Evolutionary conservation across 2,888 invertebrate species (phyloP).

Genomic region (Conomelus anceps): DNA sequence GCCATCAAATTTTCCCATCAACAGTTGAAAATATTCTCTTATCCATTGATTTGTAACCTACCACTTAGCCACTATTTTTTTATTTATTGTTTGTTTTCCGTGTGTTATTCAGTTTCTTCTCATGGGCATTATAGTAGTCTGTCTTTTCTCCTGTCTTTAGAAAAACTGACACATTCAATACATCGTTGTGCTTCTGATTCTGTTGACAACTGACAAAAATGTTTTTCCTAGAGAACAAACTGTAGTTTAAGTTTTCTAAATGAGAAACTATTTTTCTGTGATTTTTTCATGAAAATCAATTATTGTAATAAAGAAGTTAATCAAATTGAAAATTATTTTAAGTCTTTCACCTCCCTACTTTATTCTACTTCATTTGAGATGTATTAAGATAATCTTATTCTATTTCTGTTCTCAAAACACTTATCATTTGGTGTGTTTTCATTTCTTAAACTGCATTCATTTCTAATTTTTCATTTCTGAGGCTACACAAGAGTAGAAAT

Average conservation of each 20-base stretch:
- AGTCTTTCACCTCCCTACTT: neutral
- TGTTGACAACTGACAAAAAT: neutral
- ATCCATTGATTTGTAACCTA: neutral
- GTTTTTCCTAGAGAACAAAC: neutral
- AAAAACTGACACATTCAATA: neutral
- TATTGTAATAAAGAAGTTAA: constrained; percentile 3
- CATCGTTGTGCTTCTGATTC: neutral
- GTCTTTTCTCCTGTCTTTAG: neutral
- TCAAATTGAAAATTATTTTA: neutral
- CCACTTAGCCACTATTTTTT: neutral
- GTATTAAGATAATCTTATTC: too few species aligned
- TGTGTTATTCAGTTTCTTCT: neutral
- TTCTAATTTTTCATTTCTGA: too few species aligned
- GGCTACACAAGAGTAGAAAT: too few species aligned
- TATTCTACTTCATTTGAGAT: too few species aligned
- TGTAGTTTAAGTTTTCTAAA: constrained; percentile 11
- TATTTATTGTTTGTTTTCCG: too few species aligned
- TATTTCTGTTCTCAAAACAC: too few species aligned
- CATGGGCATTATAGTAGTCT: neutral
- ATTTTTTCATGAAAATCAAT: neutral
- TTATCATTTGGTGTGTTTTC: too few species aligned
- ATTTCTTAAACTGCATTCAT: too few species aligned
- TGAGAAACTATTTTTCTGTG: constrained; percentile 7
- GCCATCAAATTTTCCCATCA: neutral
- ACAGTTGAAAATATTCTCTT: neutral